Evolutionary conservation across 2,888 invertebrate species (phyloP), one percentile per base, ranked within the genome.

Genomic region (Drosophila sordidula): DNA sequence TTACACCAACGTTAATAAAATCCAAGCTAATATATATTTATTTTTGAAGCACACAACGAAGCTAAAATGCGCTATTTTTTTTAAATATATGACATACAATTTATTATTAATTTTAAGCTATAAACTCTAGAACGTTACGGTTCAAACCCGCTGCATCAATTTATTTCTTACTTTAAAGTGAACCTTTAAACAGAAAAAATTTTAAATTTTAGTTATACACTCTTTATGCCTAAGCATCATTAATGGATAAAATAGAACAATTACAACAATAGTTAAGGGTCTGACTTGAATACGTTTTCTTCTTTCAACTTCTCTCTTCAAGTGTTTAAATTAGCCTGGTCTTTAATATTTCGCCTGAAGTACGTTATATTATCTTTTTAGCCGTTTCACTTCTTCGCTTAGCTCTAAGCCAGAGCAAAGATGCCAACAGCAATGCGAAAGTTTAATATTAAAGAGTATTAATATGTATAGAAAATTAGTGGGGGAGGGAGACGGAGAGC

Each of bases 1-100:
- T 70, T 70, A 78, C 62, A 61, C 44, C 70, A 55, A 44, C 26
- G 32, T 44, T 59, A 38, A 62, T 55, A 41, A 51, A 64, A 42
- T 16, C 18, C 16, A 46, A 42, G 25, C 12, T 3, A 8, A 6
- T 34, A 34, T 34, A 34, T 34, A 34, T 12, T 12, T 4, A 12
- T 34, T 12, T 32, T 34, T 12, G 4, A 11, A 34, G 34, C 34
- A 12, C 26, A 8, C n/a, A 38, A 38, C 54, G 45, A 45, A 39
- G 6, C 4, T 25, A n/a, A 16, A 61, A 58, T 58, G 39, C 58
- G 22, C 61, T 61, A 6, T 18, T 11, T n/a, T 36, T 16, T 6
- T 6, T 14, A 9, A 6, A 42, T n/a, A 9, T 38, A 47, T 4
- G n/a, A 16, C 2, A 16, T 8, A 9, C 8, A 39, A 11, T 9